Evolutionary conservation across 30 jellyfish, hydroid and myxozoan species (phyloP), one percentile per base, ranked within the genome.

Genomic region (Mastigias papua): DNA sequence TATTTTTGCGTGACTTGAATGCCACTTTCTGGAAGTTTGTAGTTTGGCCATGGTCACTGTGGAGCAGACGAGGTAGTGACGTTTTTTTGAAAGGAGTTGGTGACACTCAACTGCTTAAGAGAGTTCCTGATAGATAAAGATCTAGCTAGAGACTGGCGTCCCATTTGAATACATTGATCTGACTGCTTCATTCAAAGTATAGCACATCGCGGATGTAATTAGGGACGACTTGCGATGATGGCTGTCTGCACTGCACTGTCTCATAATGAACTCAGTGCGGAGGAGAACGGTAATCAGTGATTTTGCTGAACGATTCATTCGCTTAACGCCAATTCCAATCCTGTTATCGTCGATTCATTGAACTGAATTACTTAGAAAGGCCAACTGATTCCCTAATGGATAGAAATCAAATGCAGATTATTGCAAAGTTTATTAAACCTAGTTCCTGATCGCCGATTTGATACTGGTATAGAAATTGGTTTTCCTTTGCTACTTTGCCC

Each of bases 131-230:
- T 54, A 5, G 27, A 54, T 21, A 23, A 35, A n/a, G 5, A 34
- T 19, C 83, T 48, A 21, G 83, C 21, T 34, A 33, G 20, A 61
- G 69, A 42, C 63, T 72, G 83, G 83, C 83, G 83, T 33, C 83
- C 34, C 17, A 27, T n/a, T 13, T 25, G 16, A 37, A 1, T 17
- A 10, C 34, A 72, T 21, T 72, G 25, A 72, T 72, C 83, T 37
- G 68, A 34, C 83, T 72, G 34, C 63, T 49, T 48, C 26, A 34
- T 49, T 23, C 22, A 68, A 34, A 72, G 23, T 31, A 11, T 72
- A 72, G 35, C 83, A 34, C 83, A 33, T 30, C 34, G 19, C 83
- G 83, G 83, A 72, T 72, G 83, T 72, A 72, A 72, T 72, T 72
- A 72, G 34, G 35, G 63, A n/a, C 46, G 8, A 72, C 35, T 34